Base-by-base conservation (phyloP, 2,888 invertebrate species). In the Hydroisotoma schaefferi region DNA sequence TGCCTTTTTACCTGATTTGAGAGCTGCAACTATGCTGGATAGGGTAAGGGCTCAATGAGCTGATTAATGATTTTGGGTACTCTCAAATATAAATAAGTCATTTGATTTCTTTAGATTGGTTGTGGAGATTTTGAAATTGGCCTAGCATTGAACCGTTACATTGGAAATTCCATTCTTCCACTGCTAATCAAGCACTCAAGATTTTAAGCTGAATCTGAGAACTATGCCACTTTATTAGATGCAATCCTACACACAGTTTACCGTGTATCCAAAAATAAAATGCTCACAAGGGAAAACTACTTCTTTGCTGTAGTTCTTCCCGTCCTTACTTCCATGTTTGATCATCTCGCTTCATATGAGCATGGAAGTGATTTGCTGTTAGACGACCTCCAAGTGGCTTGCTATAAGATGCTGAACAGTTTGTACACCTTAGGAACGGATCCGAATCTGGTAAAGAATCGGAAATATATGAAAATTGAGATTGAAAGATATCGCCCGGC, bases 121-220 rank as follows among this genome's bases (percentile, higher is more conserved):
- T 93, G 93, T 6, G 89, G 89, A 67, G 99, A 99, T 76, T 95
- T 94, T 2, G 99, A 99, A 78, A 98, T 99, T 92, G 98, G 98
- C 0, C 79, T 99, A 20, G 97, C 99, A 0, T 88, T 99, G 86
- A 99, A 99, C 78, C 87, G 99, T n/a, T 99, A 99, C 80, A 93
- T 99, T 75, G 99, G 99, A 69, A 95, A 94, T 78, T 95, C 97
- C 0, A 95, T 99, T 72, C 81, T 99, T 55, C 99, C 99, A 0
- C 81, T 99, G 2, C 82, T 99, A 5, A 98, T 98, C 74, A 90
- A 91, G 74, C 94, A 99, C 80, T 91, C 94, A 10, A 88, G 90
- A 77, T 99, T 94, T 81, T 99, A 99, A 79, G 88, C 88, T 73
- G 97, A 98, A 76, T 94, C 95, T 0, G 95, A 95, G 75, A 94